These are phyloP conservation scores for Lontra canadensis DNA, from an alignment of 2,113 vertebrate species.

Conservation along the genomic window DNA sequence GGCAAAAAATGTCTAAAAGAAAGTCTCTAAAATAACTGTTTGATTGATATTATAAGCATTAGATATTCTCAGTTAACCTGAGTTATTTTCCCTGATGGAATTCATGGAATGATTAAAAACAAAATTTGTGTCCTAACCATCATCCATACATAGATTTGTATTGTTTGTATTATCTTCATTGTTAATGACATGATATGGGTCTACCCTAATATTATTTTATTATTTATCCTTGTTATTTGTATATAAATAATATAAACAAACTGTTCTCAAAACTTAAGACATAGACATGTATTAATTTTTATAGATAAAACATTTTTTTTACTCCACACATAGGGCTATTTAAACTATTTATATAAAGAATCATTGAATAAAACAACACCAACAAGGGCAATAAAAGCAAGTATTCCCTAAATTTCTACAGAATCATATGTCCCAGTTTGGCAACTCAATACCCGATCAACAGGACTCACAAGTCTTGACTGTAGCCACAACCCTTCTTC, in stretches of 20 bases:
- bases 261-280: background rate
- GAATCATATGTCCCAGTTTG: background rate
- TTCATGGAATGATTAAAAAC: background rate
- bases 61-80: background rate
- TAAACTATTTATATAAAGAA: background rate
- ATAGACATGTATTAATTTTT: background rate
- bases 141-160: background rate
- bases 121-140: background rate
- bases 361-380: background rate
- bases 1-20: background rate
- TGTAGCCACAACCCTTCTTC: too few species aligned
- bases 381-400: background rate
- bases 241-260: background rate
- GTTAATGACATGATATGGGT: background rate
- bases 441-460: background rate
- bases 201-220: background rate
- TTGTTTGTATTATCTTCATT: background rate
- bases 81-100: background rate
- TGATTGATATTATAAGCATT: background rate
- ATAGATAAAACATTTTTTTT: background rate
- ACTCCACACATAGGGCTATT: background rate
- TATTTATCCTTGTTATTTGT: background rate
- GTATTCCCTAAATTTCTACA: background rate
- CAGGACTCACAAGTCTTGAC: background rate
- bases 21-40: background rate